These are phyloP conservation scores for Seira ritae DNA, from an alignment of 2,888 invertebrate species.

Conservation along the genomic window DNA sequence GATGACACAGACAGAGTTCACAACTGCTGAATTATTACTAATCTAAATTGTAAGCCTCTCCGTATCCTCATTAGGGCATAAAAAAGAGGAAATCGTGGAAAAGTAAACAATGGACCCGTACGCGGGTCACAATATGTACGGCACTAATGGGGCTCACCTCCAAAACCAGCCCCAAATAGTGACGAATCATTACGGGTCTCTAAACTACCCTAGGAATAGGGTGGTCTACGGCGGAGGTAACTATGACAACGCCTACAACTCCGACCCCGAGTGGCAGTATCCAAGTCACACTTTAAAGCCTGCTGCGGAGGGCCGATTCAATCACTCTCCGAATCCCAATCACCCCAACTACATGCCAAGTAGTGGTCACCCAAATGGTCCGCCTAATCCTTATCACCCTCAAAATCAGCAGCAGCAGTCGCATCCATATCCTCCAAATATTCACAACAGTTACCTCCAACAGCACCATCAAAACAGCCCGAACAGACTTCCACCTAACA, in stretches of 20 bases:
- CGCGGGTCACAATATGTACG: constrained; percentile 57
- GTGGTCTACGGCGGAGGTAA: constrained; percentile 37
- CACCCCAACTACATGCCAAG: constrained; percentile 34
- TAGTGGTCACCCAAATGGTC: constrained; percentile 18
- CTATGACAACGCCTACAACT: constrained; percentile 37
- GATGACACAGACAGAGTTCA: too few relatives aligned
- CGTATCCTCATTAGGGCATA: too few relatives aligned
- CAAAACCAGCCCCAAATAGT: constrained; percentile 65
- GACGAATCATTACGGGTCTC: constrained; percentile 61
- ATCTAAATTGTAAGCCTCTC: too few relatives aligned
- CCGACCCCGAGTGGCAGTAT: constrained; percentile 55
- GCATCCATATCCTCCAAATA: constrained; percentile 39
- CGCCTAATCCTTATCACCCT: constrained; percentile 39
- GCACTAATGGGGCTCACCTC: constrained; percentile 42
- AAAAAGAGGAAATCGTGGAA: too few relatives aligned
- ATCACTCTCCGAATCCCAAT: constrained; percentile 27
- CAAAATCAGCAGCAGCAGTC: constrained; percentile 39
- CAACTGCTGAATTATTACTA: too few relatives aligned
- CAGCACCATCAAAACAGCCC: constrained; percentile 48
- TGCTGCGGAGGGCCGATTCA: constrained; percentile 3
- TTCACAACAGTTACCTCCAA: constrained; percentile 47
- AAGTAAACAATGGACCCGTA: constrained; percentile 61
- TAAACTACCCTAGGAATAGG: constrained; percentile 43
- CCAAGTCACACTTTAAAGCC: constrained; percentile 42
- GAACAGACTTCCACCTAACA: constrained; percentile 48